Percentiles rank a stretch among this genome's conserved stretches.
These are phyloP conservation scores for Ochlodes sylvanus DNA, from an alignment of 2,888 invertebrate species.

Conservation along the genomic window DNA sequence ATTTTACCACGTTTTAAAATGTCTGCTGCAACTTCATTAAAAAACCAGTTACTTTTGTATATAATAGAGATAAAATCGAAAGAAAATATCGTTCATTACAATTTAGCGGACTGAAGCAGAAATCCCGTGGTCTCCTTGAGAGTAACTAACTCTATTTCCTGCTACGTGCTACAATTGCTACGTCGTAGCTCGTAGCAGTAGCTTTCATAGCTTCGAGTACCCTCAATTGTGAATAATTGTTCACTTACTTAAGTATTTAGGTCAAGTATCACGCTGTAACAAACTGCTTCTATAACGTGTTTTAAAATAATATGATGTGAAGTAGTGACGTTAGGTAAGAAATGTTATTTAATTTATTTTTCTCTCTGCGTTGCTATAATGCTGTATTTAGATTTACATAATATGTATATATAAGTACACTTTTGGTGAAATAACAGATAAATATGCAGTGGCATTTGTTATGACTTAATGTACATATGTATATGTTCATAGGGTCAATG, in stretches of 20 bases:
- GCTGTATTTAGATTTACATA: too few relatives aligned
- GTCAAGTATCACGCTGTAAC: constrained; percentile 51
- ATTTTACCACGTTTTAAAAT: constrained; percentile 6
- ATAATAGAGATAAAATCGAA: constrained; percentile 39
- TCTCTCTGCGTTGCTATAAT: too few relatives aligned
- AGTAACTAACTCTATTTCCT: constrained; percentile 78
- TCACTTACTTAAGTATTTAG: constrained; percentile 57
- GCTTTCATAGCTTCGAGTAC: constrained; percentile 64
- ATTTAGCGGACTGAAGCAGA: constrained; percentile 72
- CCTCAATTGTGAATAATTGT: constrained; percentile 68
- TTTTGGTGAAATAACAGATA: too few relatives aligned
- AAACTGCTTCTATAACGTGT: constrained; percentile 3
- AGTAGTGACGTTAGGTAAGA: neutral
- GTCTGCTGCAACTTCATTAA: constrained; percentile 4
- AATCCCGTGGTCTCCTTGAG: constrained; percentile 66
- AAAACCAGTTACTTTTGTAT: constrained; percentile 3
- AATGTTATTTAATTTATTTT: too few relatives aligned
- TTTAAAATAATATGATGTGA: constrained; percentile 7
- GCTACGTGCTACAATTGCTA: constrained; percentile 76
- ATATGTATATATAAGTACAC: too few relatives aligned
- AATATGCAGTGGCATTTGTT: too few relatives aligned
- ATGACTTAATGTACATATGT: too few relatives aligned
- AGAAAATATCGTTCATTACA: constrained; percentile 73
- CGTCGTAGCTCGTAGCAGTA: constrained; percentile 61
- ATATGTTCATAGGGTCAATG: too few relatives aligned